A percentile compares a stretch with the other conserved stretches of the same genome.
Evolutionary conservation across 2,888 invertebrate species (phyloP).

Genomic region (Callyntrura sp.): DNA sequence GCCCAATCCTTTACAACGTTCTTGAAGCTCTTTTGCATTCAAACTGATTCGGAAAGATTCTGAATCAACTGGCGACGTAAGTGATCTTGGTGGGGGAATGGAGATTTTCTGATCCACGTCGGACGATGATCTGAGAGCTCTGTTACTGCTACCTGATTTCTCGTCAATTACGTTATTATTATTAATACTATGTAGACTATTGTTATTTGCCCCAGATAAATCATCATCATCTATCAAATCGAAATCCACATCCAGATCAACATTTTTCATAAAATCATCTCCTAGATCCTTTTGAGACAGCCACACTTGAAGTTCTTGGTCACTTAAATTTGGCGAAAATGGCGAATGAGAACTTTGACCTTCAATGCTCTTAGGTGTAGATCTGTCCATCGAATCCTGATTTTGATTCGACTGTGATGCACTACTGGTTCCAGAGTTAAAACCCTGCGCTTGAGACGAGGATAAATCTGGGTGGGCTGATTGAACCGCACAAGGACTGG

Average conservation of each 20-base stretch:
- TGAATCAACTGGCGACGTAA: constrained; percentile 41
- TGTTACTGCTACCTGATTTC: constrained; percentile 39
- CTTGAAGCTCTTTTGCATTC: constrained; percentile 91
- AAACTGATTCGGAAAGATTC: constrained; percentile 89
- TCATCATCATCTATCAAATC: constrained; percentile 80
- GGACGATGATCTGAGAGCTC: constrained; percentile 12
- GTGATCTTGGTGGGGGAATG: constrained; percentile 36
- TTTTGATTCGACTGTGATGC: constrained; percentile 69
- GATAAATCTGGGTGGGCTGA: constrained; percentile 84
- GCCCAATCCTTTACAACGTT: constrained; percentile 88
- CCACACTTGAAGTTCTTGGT: constrained; percentile 90
- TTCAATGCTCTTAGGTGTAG: constrained; percentile 65
- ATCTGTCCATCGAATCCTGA: constrained; percentile 63
- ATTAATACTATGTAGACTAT: constrained; percentile 77
- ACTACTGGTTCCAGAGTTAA: constrained; percentile 62
- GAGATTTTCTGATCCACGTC: constrained; percentile 72
- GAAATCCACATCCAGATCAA: constrained; percentile 78
- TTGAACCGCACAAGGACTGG: constrained; percentile 84
- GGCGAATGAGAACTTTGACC: constrained; percentile 76
- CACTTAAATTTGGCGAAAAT: constrained; percentile 87
- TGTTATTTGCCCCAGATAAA: constrained; percentile 58
- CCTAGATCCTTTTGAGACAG: constrained; percentile 93
- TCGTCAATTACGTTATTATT: constrained; percentile 74
- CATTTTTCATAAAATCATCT: constrained; percentile 92
- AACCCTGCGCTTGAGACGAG: constrained; percentile 82